phyloP scores from a whole-genome alignment of 2,113 vertebrate genomes.

The Typhlomys cinereus region DNA sequence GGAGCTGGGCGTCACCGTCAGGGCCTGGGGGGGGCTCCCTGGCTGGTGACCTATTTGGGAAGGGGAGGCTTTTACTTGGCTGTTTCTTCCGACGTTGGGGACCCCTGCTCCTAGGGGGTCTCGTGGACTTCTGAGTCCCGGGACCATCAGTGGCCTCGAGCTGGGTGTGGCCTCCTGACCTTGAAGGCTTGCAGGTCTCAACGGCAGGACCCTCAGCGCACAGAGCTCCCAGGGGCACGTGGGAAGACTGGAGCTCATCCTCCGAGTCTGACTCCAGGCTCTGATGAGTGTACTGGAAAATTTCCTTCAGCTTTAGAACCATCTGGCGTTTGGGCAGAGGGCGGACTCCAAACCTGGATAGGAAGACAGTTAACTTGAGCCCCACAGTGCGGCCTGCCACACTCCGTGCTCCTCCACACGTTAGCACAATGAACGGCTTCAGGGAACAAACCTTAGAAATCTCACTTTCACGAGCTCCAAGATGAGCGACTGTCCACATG shows the following conservation, averaged over 20 bases:
- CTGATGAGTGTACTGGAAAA: constrained; percentile 96
- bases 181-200: fast-evolving
- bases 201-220: neutral
- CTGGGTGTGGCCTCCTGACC: neutral
- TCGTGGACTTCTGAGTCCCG: neutral
- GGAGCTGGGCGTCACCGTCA: constrained; percentile 74
- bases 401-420: neutral
- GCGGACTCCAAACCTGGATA: constrained; percentile 93
- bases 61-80: neutral
- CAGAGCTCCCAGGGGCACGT: neutral
- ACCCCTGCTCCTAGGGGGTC: neutral
- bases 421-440: neutral
- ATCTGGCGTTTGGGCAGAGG: constrained; percentile 95
- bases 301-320: constrained; percentile 97
- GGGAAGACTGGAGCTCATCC: constrained; percentile 80
- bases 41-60: neutral
- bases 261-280: constrained; percentile 88
- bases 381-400: neutral
- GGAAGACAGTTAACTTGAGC: neutral
- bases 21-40: neutral
- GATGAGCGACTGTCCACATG: neutral
- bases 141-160: neutral
- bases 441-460: neutral
- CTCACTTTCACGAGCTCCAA: neutral
- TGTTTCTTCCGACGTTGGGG: neutral